Conservation (phyloP, 2,113 vertebrate species). For the Lepidothrix coronata region DNA sequence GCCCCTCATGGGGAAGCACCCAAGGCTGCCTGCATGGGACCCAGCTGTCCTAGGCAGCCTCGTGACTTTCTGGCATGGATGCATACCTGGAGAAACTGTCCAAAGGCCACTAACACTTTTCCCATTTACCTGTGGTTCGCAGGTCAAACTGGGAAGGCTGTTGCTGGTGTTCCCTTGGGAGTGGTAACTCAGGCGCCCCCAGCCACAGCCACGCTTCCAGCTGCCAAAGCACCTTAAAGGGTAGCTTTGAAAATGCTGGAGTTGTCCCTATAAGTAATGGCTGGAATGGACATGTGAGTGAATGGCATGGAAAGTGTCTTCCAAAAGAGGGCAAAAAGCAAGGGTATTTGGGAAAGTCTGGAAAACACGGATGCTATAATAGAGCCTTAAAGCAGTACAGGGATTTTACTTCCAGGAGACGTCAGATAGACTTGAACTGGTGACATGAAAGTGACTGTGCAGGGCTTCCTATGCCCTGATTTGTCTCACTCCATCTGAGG, state of each 20-base stretch:
- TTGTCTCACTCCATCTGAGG: background rate
- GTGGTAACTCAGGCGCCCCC: background rate
- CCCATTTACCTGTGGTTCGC: rapidly evolving
- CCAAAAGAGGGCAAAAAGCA: background rate
- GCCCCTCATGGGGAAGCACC: rapidly evolving
- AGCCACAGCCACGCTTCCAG: rapidly evolving
- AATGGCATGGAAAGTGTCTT: background rate
- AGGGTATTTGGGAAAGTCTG: background rate
- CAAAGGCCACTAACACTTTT: background rate
- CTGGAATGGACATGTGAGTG: rapidly evolving
- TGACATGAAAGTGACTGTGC: background rate
- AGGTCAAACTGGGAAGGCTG: background rate
- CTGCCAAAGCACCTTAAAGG: background rate
- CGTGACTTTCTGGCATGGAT: background rate
- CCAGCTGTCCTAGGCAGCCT: background rate
- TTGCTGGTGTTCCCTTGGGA: background rate
- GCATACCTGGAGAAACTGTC: background rate
- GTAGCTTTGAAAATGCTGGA: background rate
- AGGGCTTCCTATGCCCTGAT: background rate
- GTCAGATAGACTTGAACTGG: background rate
- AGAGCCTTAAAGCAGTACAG: background rate
- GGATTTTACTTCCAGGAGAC: background rate
- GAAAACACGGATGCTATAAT: background rate
- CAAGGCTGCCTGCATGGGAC: background rate
- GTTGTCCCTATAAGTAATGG: background rate